Percentiles rank a stretch among this genome's conserved stretches.
phyloP scores from a whole-genome alignment of 2,113 vertebrate genomes.

The Hydrolagus affinis region DNA sequence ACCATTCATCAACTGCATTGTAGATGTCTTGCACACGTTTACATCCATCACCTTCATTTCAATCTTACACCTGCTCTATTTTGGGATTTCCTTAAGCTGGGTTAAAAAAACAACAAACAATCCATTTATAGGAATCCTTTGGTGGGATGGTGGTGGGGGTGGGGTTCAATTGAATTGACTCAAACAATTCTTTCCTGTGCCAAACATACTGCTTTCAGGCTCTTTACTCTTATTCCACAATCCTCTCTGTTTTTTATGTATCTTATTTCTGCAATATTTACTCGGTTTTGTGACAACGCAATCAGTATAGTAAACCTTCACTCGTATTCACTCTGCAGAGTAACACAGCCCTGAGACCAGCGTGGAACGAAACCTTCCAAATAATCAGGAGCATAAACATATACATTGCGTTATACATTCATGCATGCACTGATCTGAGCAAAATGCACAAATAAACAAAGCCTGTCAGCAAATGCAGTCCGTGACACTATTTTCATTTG shows the following conservation, averaged over 20 bases:
- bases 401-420: neutral
- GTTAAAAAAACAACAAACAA: neutral
- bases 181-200: too few species aligned
- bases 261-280: neutral
- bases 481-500: constrained; percentile 61
- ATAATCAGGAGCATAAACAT: neutral
- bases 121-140: neutral
- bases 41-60: too few species aligned
- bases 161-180: too few species aligned
- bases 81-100: neutral
- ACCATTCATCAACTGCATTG: too few species aligned
- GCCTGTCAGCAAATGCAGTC: constrained; percentile 56
- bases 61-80: neutral
- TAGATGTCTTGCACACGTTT: too few species aligned
- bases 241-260: neutral
- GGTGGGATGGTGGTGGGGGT: too few species aligned
- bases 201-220: constrained; percentile 1
- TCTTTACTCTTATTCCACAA: neutral
- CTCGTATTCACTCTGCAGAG: too few species aligned
- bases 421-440: neutral
- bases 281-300: too few species aligned
- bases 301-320: too few species aligned
- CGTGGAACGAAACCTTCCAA: neutral
- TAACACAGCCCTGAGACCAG: too few species aligned
- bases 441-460: constrained; percentile 53